Evolutionary conservation across 1,140 invertebrate genomes (phyloP), one percentile per base, ranked within the genome.

Genomic region (Nasonia giraulti): DNA sequence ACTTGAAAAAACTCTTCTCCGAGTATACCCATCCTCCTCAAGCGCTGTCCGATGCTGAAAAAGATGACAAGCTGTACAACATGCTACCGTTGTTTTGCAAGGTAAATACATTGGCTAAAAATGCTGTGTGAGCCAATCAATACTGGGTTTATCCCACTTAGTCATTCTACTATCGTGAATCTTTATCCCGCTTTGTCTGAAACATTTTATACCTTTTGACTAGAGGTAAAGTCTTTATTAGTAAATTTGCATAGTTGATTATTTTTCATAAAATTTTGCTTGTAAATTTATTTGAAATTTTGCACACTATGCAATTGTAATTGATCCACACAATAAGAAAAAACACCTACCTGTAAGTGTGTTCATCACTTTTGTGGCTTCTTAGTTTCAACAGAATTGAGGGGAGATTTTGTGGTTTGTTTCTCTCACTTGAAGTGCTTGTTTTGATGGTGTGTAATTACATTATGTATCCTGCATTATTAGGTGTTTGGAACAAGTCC

Each of bases 11-110:
- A 93, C 94, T 99, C 12, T 99, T 99, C 93, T 96, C 97, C 33
- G 98, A 99, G 90, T 98, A 98, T 89, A 96, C 96, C 31, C 97
- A 99, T 94, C 97, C 97, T 62, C 93, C 96, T 71, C 96, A 97
- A 88, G 94, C 96, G 11, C 93, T 98, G 1, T 95, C 95, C 50
- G 97, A 98, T 84, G 93, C 95, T 81, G 97, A 99, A 92, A 95
- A 96, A 86, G 98, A 99, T 93, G 97, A 97, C 89, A 98, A 99
- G 93, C 94, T 99, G 1, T 99, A 99, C 92, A 99, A 98, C 92
- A 99, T 99, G 97, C 94, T 99, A 88, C 99, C 99, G 69, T 94
- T 99, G 12, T 99, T 99, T 93, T 99, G 98, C 93, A 99, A 99
- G 95, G 98, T 99, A 94, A 93, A 20, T 20, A 55, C n/a, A 20